These are phyloP conservation scores for Microplitis demolitor DNA, from an alignment of 1,140 invertebrate genomes.

Conservation along the genomic window DNA sequence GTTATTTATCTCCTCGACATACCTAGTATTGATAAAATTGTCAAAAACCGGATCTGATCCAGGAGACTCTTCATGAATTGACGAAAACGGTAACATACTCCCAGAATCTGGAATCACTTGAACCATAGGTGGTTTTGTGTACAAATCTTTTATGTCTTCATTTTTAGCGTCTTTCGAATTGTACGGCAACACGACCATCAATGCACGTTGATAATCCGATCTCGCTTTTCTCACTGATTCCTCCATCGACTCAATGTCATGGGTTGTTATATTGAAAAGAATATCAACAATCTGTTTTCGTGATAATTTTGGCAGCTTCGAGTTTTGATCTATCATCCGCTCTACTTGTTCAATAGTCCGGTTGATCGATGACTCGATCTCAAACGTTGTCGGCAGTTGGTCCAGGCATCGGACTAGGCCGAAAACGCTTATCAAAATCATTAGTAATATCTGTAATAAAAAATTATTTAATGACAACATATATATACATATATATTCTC, in stretches of 20 bases:
- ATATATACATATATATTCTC: too few species aligned
- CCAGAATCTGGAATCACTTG: slow-evolving; percentile 52
- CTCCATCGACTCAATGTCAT: slow-evolving; percentile 56
- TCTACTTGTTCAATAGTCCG: slow-evolving; percentile 68
- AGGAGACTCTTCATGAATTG: slow-evolving; percentile 15
- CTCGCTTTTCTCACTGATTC: slow-evolving; percentile 53
- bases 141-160: slow-evolving; percentile 60
- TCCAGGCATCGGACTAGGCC: slow-evolving; percentile 40
- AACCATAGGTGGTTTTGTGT: slow-evolving; percentile 63
- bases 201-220: slow-evolving; percentile 60
- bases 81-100: slow-evolving; percentile 16
- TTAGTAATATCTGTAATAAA: slow-evolving; percentile 43
- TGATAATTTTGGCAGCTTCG: slow-evolving; percentile 63
- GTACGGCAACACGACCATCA: slow-evolving; percentile 66
- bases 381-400: slow-evolving; percentile 39
- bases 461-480: background rate
- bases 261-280: slow-evolving; percentile 65
- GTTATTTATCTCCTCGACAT: background rate
- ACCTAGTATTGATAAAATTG: slow-evolving; percentile 1
- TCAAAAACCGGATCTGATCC: background rate
- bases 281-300: slow-evolving; percentile 66
- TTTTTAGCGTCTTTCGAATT: slow-evolving; percentile 54
- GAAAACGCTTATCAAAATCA: slow-evolving; percentile 46
- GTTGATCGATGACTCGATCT: slow-evolving; percentile 60
- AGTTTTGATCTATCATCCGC: slow-evolving; percentile 62